Evolutionary conservation across 2,888 invertebrate genomes (phyloP).

Genomic region (Cantharis nigra): DNA sequence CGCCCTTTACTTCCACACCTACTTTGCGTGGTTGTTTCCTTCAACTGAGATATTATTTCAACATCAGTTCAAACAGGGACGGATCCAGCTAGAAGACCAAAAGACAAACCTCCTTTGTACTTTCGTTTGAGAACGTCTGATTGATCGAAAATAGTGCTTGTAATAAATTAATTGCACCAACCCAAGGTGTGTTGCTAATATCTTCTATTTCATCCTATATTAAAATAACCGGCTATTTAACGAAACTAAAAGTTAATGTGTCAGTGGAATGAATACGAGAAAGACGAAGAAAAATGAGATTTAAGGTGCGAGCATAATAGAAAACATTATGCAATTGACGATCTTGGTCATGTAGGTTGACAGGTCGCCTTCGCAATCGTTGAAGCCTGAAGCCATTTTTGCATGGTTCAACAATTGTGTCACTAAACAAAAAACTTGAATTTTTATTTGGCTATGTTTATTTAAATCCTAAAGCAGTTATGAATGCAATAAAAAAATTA

Average conservation of each 20-base stretch:
- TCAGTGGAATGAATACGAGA: not conserved
- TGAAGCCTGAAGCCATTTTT: slow-evolving; percentile 1
- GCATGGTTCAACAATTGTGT: not conserved
- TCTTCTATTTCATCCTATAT: not conserved
- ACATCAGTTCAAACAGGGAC: not conserved
- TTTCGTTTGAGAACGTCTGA: not conserved
- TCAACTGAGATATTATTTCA: not conserved
- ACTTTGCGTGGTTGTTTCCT: not conserved
- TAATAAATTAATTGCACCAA: not conserved
- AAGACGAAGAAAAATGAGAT: slow-evolving; percentile 4
- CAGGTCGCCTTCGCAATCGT: slow-evolving; percentile 44
- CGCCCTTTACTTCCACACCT: not conserved
- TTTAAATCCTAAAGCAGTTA: not conserved
- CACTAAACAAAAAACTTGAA: not conserved
- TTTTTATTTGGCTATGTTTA: not conserved
- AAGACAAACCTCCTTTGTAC: not conserved
- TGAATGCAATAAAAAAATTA: no score
- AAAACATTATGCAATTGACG: slow-evolving; percentile 47
- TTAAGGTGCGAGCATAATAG: slow-evolving; percentile 21
- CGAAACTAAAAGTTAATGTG: not conserved
- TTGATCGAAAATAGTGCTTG: not conserved
- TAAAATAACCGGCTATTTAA: not conserved
- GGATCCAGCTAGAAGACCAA: not conserved
- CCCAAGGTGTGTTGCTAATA: not conserved
- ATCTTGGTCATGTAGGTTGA: slow-evolving; percentile 51